Conservation (phyloP, 2,797 vertebrate species). For the Anniella stebbinsi region DNA sequence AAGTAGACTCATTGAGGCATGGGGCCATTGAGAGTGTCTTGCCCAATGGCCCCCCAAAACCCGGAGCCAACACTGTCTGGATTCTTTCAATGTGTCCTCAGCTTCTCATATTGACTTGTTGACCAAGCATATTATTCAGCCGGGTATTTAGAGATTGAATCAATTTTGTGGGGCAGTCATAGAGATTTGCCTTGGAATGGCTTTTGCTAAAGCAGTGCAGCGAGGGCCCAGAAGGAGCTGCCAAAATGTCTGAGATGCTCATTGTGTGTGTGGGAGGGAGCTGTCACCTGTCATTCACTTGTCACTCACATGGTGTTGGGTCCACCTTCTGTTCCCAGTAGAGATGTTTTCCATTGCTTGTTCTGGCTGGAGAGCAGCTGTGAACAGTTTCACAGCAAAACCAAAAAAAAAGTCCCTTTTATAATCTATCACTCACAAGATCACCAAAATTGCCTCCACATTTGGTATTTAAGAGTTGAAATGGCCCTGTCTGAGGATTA, state of each 20-base stretch:
- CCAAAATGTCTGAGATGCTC: neutral
- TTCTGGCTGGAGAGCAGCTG: conserved; percentile 9
- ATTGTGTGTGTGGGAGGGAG: neutral
- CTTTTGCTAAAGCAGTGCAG: neutral
- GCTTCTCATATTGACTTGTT: neutral
- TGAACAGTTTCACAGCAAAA: neutral
- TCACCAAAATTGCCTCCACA: neutral
- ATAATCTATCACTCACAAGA: neutral
- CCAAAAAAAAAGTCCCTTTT: neutral
- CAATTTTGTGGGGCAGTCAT: neutral
- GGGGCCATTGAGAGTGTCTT: too few relatives aligned
- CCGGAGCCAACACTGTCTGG: neutral
- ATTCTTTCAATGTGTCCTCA: neutral
- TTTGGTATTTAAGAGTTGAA: neutral
- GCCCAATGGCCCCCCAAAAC: neutral
- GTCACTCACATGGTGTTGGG: neutral
- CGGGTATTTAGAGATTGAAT: neutral
- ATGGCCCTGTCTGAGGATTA: neutral
- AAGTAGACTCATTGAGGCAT: too few relatives aligned
- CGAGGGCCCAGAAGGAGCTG: neutral
- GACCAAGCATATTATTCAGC: neutral
- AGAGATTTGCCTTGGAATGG: neutral
- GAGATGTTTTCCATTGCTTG: conserved; percentile 32
- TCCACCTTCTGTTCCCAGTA: conserved; percentile 6
- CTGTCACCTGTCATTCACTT: neutral